phyloP scores from a whole-genome alignment of 2,797 vertebrate species.

The Gila robusta region DNA sequence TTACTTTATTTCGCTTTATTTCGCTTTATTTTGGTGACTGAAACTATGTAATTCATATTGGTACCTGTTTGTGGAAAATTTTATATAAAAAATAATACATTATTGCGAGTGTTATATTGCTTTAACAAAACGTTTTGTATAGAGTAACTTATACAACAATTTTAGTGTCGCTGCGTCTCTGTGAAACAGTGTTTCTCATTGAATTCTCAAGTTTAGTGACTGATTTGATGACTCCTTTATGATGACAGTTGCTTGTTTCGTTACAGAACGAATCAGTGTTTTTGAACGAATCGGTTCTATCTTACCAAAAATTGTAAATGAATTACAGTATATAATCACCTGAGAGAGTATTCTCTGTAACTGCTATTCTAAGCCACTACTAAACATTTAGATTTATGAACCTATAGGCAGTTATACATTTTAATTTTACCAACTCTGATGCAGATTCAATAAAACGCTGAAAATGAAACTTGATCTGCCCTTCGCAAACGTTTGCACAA shows the following conservation, averaged over 20 bases:
- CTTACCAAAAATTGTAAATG: not conserved
- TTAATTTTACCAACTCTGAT: not conserved
- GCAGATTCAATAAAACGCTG: constrained; percentile 1
- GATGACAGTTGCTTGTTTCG: not conserved
- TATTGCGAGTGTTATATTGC: not conserved
- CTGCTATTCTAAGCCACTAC: not conserved
- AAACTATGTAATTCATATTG: not conserved
- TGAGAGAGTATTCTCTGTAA: not conserved
- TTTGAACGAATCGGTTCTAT: not conserved
- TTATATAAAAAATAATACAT: not conserved
- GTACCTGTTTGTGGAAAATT: not conserved
- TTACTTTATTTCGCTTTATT: no score
- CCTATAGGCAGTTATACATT: not conserved
- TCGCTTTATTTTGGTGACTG: no score
- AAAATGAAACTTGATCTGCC: constrained; percentile 31
- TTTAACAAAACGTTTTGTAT: no score
- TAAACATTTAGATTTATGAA: not conserved
- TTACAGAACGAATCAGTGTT: not conserved
- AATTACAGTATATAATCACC: not conserved
- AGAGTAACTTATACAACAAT: not conserved
- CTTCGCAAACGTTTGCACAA: constrained; percentile 25
- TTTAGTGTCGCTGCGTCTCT: no score
- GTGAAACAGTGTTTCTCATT: not conserved
- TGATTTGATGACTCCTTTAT: not conserved
- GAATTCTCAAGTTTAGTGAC: not conserved